phyloP scores from a whole-genome alignment of 2,888 invertebrate genomes.

The Andricus curvator region DNA sequence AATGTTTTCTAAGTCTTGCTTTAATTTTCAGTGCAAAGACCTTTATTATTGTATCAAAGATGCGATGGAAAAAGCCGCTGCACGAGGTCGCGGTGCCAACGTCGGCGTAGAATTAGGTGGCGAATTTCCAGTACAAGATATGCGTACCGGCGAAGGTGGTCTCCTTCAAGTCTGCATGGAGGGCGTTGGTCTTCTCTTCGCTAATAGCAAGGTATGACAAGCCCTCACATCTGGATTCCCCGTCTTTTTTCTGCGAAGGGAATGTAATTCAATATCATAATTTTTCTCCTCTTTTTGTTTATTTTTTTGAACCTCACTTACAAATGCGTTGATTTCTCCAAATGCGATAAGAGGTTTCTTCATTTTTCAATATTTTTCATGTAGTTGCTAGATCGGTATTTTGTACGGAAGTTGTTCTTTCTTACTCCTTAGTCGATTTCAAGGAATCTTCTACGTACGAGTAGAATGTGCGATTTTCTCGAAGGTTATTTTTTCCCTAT shows the following conservation, averaged over 20 bases:
- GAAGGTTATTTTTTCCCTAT: not conserved
- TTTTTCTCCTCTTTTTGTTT: conserved; percentile 16
- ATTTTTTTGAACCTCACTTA: conserved; percentile 5
- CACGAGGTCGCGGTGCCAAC: conserved; percentile 87
- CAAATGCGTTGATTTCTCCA: conserved; percentile 44
- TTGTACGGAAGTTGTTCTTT: not conserved
- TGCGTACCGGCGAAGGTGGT: conserved; percentile 98
- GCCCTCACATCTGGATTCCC: not conserved
- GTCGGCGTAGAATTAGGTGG: conserved; percentile 91
- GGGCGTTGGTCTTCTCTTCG: conserved; percentile 98
- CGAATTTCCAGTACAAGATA: conserved; percentile 99
- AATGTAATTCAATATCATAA: conserved; percentile 44
- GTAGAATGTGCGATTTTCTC: not conserved
- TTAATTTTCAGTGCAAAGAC: conserved; percentile 91
- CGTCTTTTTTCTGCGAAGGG: conserved; percentile 38
- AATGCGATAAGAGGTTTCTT: conserved; percentile 45
- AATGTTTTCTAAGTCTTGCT: conserved; percentile 37
- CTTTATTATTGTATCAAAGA: conserved; percentile 99
- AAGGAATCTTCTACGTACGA: not conserved
- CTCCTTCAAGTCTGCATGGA: conserved; percentile 99
- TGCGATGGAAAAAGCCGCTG: conserved; percentile 94
- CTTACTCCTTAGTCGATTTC: conserved; percentile 2
- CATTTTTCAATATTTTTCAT: conserved; percentile 47
- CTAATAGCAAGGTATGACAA: conserved; percentile 96
- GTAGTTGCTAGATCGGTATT: conserved; percentile 33